Evolutionary conservation across 1,140 invertebrate species (phyloP), one percentile per base, ranked within the genome.

Genomic region (Bombus waltoni): DNA sequence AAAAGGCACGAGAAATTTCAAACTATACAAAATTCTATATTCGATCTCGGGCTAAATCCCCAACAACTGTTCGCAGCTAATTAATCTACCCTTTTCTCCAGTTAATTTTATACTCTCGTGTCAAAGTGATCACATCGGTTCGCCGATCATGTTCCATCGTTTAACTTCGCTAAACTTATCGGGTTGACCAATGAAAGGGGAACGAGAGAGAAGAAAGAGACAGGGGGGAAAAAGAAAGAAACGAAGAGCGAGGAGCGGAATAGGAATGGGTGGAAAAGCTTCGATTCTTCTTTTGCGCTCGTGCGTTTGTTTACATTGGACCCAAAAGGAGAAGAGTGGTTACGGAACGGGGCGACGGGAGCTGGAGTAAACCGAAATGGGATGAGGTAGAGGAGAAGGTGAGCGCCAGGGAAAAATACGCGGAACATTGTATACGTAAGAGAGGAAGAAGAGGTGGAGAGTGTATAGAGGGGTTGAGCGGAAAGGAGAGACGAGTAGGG

Each of bases 221-320:
- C 25, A 6, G 22, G 18, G 11, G 25, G 38, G 6, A 42, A 18
- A 42, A 2, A 15, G 15, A 8, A 71, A 5, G 25, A 40, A 35
- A 40, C 11, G 25, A 42, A 6, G 6, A 42, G 15, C n/a, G n/a
- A 62, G 65, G 53, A 38, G 66, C 66, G 15, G 72, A 83, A 70
- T 32, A n/a, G 68, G 40, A 62, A 62, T 11, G 44, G 65, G 42
- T 59, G 83, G 74, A 84, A 89, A 85, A 82, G 73, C 83, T 91
- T 87, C 88, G 89, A 89, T 86, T 89, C 85, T 88, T 87, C 89
- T 90, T 89, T 87, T 82, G 84, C 85, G 81, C 87, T 89, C 85
- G 86, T 88, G 88, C 83, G 89, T 90, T 93, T 92, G 92, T 92
- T 92, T 93, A 90, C 90, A 86, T 86, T 92, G 87, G 89, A 86